phyloP scores from a whole-genome alignment of 2,797 vertebrate species.

The Enteromius treurensis region DNA sequence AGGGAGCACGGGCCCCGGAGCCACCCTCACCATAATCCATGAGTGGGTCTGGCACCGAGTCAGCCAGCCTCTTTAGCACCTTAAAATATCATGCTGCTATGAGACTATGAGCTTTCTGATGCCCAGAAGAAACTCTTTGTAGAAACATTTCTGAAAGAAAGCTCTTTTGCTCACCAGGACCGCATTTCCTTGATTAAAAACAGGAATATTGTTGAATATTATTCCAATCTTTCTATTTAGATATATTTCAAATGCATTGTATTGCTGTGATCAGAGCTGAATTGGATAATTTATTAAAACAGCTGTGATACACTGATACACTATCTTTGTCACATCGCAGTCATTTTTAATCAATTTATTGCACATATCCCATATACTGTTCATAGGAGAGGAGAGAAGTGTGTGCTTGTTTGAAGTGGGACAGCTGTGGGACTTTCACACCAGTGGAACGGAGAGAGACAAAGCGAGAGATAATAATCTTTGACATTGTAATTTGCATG shows the following conservation, averaged over 20 bases:
- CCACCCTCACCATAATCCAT: slow-evolving; percentile 39
- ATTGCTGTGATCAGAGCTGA: not conserved
- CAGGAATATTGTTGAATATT: not conserved
- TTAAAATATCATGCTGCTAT: slow-evolving; percentile 58
- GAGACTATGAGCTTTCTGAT: slow-evolving; percentile 59
- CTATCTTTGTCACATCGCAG: too few species aligned
- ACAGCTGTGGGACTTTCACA: slow-evolving; percentile 13
- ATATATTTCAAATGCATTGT: not conserved
- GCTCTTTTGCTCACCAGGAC: not conserved
- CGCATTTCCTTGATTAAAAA: not conserved
- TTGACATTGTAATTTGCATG: slow-evolving; percentile 30
- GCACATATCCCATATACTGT: not conserved
- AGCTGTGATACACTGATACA: too few species aligned
- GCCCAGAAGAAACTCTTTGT: not conserved
- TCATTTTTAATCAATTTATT: not conserved
- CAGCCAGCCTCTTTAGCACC: slow-evolving; percentile 62
- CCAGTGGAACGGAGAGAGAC: slow-evolving; percentile 1
- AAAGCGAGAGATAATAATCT: slow-evolving; percentile 30
- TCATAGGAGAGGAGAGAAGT: not conserved
- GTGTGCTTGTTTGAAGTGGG: not conserved
- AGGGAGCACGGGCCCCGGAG: slow-evolving; percentile 15
- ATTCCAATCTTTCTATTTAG: not conserved
- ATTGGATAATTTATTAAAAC: not conserved
- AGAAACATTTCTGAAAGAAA: not conserved
- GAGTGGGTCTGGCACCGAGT: slow-evolving; percentile 63